Evolutionary conservation across 1,140 invertebrate species (phyloP).

Genomic region (Chymomyza costata): DNA sequence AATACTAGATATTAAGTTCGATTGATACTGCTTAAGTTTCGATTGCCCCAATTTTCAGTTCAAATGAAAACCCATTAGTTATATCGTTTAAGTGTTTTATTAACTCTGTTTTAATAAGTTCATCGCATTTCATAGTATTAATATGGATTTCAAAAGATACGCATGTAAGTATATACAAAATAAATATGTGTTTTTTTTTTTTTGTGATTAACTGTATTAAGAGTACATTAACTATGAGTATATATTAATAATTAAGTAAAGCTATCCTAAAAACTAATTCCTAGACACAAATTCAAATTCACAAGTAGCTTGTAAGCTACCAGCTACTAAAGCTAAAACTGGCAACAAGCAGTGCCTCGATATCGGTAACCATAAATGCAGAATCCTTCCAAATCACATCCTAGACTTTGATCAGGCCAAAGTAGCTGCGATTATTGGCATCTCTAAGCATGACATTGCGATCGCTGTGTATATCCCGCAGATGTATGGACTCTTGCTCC

Average conservation of each 20-base stretch:
- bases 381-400: background rate
- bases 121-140: conserved; percentile 3
- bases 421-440: conserved; percentile 83
- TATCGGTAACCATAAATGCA: background rate
- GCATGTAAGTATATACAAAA: conserved; percentile 56
- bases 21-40: no score
- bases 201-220: conserved; percentile 20
- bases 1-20: background rate
- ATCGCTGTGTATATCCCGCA: conserved; percentile 82
- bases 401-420: conserved; percentile 82
- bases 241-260: conserved; percentile 1
- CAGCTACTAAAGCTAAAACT: conserved; percentile 53
- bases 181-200: conserved; percentile 51
- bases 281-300: no score
- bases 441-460: conserved; percentile 83
- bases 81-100: background rate
- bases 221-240: conserved; percentile 3
- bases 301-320: conserved; percentile 48
- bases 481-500: conserved; percentile 79
- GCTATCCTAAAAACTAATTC: no score
- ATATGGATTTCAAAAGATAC: conserved; percentile 20
- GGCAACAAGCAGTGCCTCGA: conserved; percentile 2
- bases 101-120: conserved; percentile 23
- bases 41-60: no score
- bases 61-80: background rate